Evolutionary conservation across 2,888 invertebrate species (phyloP).

Genomic region (Arge pagana): DNA sequence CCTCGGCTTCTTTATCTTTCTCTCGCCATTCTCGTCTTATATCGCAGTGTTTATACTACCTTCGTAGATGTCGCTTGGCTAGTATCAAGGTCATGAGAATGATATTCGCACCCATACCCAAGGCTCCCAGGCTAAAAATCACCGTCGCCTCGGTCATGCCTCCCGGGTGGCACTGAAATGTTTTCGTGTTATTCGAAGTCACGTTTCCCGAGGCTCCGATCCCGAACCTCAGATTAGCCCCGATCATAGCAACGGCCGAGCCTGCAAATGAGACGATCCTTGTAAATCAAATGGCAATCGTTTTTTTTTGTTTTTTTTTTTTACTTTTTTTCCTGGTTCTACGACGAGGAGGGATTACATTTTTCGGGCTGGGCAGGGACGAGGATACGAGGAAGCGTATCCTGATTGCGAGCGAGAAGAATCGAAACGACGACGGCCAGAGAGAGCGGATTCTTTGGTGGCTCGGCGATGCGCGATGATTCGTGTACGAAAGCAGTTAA

Average conservation of each 20-base stretch:
- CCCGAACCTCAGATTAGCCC: slow-evolving; percentile 74
- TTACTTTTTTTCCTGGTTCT: not conserved
- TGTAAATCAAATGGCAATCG: too few relatives aligned
- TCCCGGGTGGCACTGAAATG: slow-evolving; percentile 79
- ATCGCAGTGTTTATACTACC: slow-evolving; percentile 60
- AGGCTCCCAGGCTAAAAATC: slow-evolving; percentile 74
- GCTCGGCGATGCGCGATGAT: too few relatives aligned
- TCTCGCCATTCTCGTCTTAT: not conserved
- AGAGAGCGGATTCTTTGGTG: too few relatives aligned
- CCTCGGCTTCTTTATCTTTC: not conserved
- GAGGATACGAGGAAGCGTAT: not conserved
- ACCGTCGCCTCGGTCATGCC: slow-evolving; percentile 80
- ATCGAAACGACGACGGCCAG: too few relatives aligned
- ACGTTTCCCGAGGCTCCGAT: slow-evolving; percentile 72
- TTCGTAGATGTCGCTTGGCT: slow-evolving; percentile 76
- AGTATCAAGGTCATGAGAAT: slow-evolving; percentile 81
- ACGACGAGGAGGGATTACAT: not conserved
- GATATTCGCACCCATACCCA: slow-evolving; percentile 82
- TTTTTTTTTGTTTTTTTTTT: slow-evolving; percentile 11
- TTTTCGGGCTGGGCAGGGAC: not conserved
- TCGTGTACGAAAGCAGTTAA: too few relatives aligned
- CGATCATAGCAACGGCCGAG: slow-evolving; percentile 78
- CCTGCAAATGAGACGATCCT: slow-evolving; percentile 63
- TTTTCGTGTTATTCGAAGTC: slow-evolving; percentile 70
- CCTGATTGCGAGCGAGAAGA: too few relatives aligned